Evolutionary conservation across 2,888 invertebrate genomes (phyloP).

Genomic region (Rotaria socialis): DNA sequence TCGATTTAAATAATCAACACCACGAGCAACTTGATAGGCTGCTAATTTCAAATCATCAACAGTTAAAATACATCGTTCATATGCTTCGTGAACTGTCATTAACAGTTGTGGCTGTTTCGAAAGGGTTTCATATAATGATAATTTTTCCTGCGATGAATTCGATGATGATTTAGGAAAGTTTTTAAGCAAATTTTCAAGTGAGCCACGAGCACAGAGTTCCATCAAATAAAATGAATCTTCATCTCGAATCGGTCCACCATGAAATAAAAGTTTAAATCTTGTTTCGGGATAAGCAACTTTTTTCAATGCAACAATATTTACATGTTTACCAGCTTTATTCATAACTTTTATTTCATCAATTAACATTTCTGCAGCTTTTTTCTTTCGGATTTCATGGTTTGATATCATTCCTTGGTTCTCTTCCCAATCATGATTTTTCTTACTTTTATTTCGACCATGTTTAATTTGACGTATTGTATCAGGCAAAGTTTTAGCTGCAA

Average conservation of each 20-base stretch:
- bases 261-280: neutral
- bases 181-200: neutral
- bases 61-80: neutral
- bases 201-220: constrained; percentile 3
- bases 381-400: neutral
- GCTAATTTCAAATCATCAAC: constrained; percentile 35
- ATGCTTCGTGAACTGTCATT: neutral
- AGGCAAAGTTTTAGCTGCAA: neutral
- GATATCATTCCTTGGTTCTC: neutral
- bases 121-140: constrained; percentile 26
- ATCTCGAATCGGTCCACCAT: constrained; percentile 18
- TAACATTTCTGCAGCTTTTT: neutral
- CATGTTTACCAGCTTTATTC: constrained; percentile 12
- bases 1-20: constrained; percentile 32
- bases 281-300: constrained; percentile 23
- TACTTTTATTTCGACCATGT: neutral
- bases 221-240: constrained; percentile 38
- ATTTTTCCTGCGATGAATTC: neutral
- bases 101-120: neutral
- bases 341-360: constrained; percentile 3
- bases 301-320: constrained; percentile 20
- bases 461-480: neutral
- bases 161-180: neutral
- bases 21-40: constrained; percentile 33
- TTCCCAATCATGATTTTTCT: neutral